phyloP scores from a whole-genome alignment of 2,113 vertebrate species.

The Bambusicola thoracicus region DNA sequence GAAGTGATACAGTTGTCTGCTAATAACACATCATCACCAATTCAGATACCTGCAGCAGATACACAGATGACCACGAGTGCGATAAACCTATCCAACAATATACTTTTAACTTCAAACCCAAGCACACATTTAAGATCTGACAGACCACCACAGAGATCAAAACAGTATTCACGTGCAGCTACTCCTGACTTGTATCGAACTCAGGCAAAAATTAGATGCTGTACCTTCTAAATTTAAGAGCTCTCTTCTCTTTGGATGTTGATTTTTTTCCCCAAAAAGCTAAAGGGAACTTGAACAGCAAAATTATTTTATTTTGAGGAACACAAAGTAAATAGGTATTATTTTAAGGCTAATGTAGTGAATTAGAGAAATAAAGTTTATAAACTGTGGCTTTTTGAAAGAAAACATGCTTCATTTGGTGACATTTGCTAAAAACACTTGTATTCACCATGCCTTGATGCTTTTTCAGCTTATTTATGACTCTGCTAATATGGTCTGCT shows the following conservation, averaged over 20 bases:
- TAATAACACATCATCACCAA: background rate
- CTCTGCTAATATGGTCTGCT: constrained; percentile 10
- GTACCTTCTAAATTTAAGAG: background rate
- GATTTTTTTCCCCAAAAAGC: background rate
- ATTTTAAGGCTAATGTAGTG: constrained; percentile 42
- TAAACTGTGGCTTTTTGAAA: constrained; percentile 39
- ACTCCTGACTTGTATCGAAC: background rate
- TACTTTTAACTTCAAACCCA: background rate
- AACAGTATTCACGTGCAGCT: background rate
- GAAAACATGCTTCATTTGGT: constrained; percentile 15
- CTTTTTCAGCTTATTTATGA: background rate
- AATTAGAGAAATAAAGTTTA: constrained; percentile 33
- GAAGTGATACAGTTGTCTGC: background rate
- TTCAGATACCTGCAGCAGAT: background rate
- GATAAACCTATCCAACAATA: background rate
- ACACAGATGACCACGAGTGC: background rate
- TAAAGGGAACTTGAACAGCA: background rate
- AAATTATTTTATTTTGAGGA: constrained; percentile 50
- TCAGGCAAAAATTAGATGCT: background rate
- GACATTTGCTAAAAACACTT: constrained; percentile 37
- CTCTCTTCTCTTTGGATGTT: background rate
- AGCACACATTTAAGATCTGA: background rate
- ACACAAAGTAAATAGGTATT: constrained; percentile 33
- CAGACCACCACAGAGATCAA: background rate
- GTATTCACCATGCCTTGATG: background rate